Evolutionary conservation across 2,113 vertebrate genomes (phyloP).

Genomic region (Grammomys dolichurus): DNA sequence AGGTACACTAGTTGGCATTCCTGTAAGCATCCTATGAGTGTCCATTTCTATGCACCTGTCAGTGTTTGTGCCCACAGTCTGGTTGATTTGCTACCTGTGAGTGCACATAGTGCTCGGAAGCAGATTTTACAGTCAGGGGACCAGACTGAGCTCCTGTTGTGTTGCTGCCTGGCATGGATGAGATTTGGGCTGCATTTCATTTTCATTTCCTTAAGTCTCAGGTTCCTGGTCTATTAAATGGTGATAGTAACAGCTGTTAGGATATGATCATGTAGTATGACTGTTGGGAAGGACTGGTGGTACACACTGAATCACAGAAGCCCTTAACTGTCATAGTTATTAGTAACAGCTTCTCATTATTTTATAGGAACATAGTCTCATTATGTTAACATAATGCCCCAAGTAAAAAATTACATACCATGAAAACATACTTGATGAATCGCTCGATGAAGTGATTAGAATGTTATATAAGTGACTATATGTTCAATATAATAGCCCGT

Average conservation of each 20-base stretch:
- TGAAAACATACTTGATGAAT: not conserved
- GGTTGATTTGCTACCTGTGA: not conserved
- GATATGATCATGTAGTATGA: not conserved
- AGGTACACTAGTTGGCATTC: not conserved
- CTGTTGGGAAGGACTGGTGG: not conserved
- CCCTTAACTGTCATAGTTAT: not conserved
- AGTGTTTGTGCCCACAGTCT: not conserved
- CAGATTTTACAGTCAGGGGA: not conserved
- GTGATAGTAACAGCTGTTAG: not conserved
- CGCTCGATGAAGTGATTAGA: not conserved
- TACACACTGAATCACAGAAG: not conserved
- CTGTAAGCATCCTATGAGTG: accelerated
- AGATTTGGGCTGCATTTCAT: conserved; percentile 38
- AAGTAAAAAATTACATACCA: not conserved
- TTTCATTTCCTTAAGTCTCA: not conserved
- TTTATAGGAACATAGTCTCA: not conserved
- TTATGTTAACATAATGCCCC: not conserved
- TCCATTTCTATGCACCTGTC: not conserved
- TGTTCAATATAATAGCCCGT: not conserved
- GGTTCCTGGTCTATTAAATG: conserved; percentile 23
- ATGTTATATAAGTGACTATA: not conserved
- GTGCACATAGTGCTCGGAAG: not conserved
- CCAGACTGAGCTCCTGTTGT: not conserved
- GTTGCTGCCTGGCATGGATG: not conserved
- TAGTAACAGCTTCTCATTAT: not conserved